Percentiles rank a stretch among this genome's conserved stretches.
phyloP scores from a whole-genome alignment of 92 coral and sea anemone species.

The Epizoanthus stellaris region DNA sequence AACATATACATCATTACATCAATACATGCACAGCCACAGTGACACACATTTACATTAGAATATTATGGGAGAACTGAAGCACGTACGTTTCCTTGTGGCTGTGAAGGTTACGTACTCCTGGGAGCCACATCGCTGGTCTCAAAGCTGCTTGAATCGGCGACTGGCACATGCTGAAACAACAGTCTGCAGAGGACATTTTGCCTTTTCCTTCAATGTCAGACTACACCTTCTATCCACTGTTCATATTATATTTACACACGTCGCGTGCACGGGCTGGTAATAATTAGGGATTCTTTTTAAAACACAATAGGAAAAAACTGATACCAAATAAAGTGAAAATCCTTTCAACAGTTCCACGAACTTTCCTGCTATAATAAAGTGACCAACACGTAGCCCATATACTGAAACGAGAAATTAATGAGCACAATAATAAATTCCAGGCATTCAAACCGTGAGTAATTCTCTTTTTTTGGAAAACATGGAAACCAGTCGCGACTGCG shows the following conservation, averaged over 20 bases:
- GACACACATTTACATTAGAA: background rate
- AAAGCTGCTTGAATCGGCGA: constrained; percentile 90
- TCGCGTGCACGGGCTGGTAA: background rate
- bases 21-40: background rate
- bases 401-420: background rate
- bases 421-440: too few species aligned
- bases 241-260: background rate
- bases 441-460: background rate
- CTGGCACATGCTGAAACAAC: constrained; percentile 94
- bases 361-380: background rate
- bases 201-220: too few species aligned
- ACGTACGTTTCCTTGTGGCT: constrained; percentile 88
- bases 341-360: background rate
- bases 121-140: constrained; percentile 96
- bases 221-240: too few species aligned
- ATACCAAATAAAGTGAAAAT: background rate
- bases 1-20: too few species aligned
- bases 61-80: background rate
- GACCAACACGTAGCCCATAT: background rate
- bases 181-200: constrained; percentile 87
- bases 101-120: constrained; percentile 83
- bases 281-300: too few species aligned
- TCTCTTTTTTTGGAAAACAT: background rate
- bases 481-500: constrained; percentile 18
- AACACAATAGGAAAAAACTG: too few species aligned